Base-by-base conservation (phyloP, 2,888 invertebrate genomes). In the Chaetogeoica ovagalla region DNA sequence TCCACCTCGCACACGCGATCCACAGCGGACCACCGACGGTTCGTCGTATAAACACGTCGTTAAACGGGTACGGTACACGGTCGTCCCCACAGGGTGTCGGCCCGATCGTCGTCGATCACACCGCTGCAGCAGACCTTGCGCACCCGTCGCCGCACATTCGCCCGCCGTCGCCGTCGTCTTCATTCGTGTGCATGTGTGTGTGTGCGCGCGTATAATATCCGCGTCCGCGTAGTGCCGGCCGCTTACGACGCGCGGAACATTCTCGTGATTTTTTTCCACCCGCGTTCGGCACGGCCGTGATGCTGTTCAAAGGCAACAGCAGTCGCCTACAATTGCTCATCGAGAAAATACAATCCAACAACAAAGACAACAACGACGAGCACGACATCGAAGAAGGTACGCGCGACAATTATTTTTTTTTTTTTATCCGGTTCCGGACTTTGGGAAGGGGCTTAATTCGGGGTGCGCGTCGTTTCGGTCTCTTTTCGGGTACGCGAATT, bases 261-360 rank as follows among this genome's bases (percentile, higher is more conserved):
- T 17, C 13, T 2, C 2, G 21, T 11, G 11, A 21, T 21, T 59
- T 6, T n/a, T 59, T 59, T 30, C 30, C 30, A 30, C 30, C 59
- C 59, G 59, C 52, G 52, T 17, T 52, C 52, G 52, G 73, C 23
- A 17, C 30, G 17, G 39, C 74, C 52, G 70, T 76, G 21, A 94
- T 94, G 94, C 89, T 94, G 87, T 94, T 94, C 89, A 94, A 93
- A 86, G 94, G 94, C 83, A 94, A 94, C 87, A 94, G 94, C 88
- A 92, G 92, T 86, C 89, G 93, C 85, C 88, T 94, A 86, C 94
- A 94, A 87, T 91, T 93, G 86, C 90, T 94, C 84, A 94, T 94
- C 84, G 94, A 94, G 87, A 94, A 94, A 88, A 94, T 94, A 84
- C 94, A 94, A 86, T 93, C 93, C 8, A 93, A 92, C 85, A 94